Percentiles rank a stretch among this genome's conserved stretches.
phyloP scores from a whole-genome alignment of 2,888 invertebrate genomes.

The Bhutanitis thaidina region DNA sequence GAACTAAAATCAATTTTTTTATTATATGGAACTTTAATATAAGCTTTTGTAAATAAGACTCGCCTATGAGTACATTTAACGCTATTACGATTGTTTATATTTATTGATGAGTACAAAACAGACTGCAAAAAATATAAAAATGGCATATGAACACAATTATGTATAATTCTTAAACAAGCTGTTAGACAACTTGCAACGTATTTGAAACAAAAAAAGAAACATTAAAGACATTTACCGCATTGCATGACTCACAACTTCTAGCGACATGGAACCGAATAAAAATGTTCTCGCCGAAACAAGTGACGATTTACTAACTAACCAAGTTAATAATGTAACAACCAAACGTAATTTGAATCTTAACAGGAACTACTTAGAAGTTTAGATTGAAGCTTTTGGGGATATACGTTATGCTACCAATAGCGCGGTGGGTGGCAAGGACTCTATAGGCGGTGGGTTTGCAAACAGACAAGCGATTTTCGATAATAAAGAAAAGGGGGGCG shows the following conservation, averaged over 20 bases:
- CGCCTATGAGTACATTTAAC: too few relatives aligned
- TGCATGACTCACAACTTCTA: conserved; percentile 37
- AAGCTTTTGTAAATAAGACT: too few relatives aligned
- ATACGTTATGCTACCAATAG: conserved; percentile 29
- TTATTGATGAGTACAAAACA: neutral
- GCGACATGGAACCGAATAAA: conserved; percentile 43
- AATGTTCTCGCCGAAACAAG: conserved; percentile 50
- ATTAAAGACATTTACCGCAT: conserved; percentile 32
- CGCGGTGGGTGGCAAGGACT: conserved; percentile 61
- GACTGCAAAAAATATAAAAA: too few relatives aligned
- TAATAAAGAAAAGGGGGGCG: conserved; percentile 55
- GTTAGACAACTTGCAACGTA: neutral
- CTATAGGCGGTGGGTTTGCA: conserved; percentile 68
- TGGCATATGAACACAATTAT: neutral
- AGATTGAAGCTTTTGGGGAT: conserved; percentile 11
- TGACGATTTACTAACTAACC: conserved; percentile 44
- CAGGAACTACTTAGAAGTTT: conserved; percentile 17
- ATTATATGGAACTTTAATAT: too few relatives aligned
- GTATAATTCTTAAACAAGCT: conserved; percentile 5
- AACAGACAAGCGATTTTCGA: conserved; percentile 51
- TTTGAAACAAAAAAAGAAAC: conserved; percentile 3
- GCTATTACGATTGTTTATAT: neutral
- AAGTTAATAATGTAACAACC: conserved; percentile 19
- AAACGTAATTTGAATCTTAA: conserved; percentile 29
- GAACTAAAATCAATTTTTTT: too few relatives aligned